A percentile compares a stretch with the other conserved stretches of the same genome.
These are phyloP conservation scores for cattle (Bos taurus) DNA, from an alignment of 2,113 vertebrate species.

Conservation along the genomic window DNA sequence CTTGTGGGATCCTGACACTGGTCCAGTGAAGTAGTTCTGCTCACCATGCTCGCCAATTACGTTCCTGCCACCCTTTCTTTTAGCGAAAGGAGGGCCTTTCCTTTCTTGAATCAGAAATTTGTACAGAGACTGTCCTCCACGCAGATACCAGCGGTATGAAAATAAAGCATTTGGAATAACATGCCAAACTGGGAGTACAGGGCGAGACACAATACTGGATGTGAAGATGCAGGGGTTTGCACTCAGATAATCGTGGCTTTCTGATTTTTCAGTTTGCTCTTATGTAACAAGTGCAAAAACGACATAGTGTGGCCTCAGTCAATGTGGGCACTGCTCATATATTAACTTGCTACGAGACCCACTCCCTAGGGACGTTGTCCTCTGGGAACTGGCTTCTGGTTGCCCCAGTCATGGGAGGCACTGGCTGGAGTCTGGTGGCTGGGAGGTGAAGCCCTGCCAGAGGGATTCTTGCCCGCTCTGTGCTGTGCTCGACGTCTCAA, in stretches of 20 bases:
- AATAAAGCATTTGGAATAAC: neutral
- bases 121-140: neutral
- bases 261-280: neutral
- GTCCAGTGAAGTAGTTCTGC: neutral
- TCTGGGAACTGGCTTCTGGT: neutral
- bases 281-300: neutral
- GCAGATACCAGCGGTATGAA: neutral
- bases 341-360: neutral
- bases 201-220: accelerated
- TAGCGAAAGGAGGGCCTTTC: neutral
- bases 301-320: accelerated
- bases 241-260: neutral
- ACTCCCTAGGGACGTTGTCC: neutral
- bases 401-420: neutral
- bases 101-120: neutral
- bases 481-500: neutral
- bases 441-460: neutral
- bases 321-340: neutral
- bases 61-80: neutral
- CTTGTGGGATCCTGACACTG: neutral
- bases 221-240: neutral
- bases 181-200: neutral
- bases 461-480: neutral
- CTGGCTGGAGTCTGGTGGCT: neutral
- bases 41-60: accelerated